Evolutionary conservation across 2,888 invertebrate species (phyloP), one percentile per base, ranked within the genome.

Genomic region (Macrosoma leucophasiata): DNA sequence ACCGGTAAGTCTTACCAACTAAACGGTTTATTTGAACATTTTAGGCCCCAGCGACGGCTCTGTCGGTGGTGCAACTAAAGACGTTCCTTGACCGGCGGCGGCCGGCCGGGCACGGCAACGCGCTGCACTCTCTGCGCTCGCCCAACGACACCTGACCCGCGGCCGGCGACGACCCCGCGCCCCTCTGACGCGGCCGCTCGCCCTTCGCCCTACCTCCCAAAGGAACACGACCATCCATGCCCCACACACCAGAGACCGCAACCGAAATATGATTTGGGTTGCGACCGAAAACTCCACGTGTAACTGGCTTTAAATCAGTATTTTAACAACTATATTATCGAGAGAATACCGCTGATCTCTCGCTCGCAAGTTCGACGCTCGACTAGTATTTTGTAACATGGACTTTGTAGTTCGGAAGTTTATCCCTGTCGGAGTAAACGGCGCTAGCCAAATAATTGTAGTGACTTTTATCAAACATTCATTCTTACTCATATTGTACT

Each of bases 1-100:
- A n/a, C n/a, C n/a, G n/a, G n/a, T n/a, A n/a, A n/a, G n/a, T n/a
- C n/a, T n/a, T n/a, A n/a, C n/a, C n/a, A n/a, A n/a, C n/a, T n/a
- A n/a, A n/a, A n/a, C n/a, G n/a, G n/a, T n/a, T n/a, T n/a, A n/a
- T n/a, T n/a, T n/a, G n/a, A 10, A 31, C 4, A 36, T 36, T 42
- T 0, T 57, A 75, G 82, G 81, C 82, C 9, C 74, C 74, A 3
- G 33, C 60, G 23, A 63, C 58, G 5, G 50, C 60, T 26, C 48
- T 84, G 17, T 76, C 79, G 3, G 66, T 69, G 20, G 58, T 56
- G 10, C 82, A 81, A 43, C 60, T 84, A 35, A 73, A 75, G 56
- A 81, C 79, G 34, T 84, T 84, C 66, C 58, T 84, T 23, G 82
- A 84, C 48, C 66, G 82, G 18, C 75, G 82, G 36, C 68, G 82